These are phyloP conservation scores for Drosophila macrospina DNA, from an alignment of 2,888 invertebrate species.

Conservation along the genomic window DNA sequence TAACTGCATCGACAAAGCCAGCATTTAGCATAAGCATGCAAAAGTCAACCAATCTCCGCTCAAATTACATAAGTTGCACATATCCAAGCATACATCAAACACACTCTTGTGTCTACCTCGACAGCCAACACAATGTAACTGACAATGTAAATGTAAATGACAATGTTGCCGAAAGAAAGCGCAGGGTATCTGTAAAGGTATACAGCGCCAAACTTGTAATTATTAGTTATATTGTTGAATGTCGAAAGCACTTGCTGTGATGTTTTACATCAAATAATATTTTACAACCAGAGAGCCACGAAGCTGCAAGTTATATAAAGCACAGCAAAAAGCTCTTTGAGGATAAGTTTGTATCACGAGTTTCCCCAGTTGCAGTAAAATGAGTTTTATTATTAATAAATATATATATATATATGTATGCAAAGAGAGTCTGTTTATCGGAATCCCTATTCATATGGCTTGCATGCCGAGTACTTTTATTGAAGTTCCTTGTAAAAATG, in stretches of 20 bases:
- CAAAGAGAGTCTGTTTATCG: no score
- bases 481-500: not conserved
- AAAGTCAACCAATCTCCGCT: constrained; percentile 22
- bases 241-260: no score
- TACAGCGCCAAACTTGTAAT: no score
- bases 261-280: no score
- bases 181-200: not conserved
- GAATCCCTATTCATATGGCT: not conserved
- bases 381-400: not conserved
- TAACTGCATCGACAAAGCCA: constrained; percentile 49
- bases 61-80: constrained; percentile 31
- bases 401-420: no score
- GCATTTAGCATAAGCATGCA: constrained; percentile 52
- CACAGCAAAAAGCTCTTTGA: not conserved
- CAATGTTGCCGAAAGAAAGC: constrained; percentile 5
- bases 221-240: no score
- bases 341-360: not conserved
- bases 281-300: not conserved
- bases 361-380: not conserved
- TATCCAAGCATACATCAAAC: constrained; percentile 22
- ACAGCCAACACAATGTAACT: no score
- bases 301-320: not conserved
- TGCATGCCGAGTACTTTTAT: not conserved
- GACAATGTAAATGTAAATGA: no score
- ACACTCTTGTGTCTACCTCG: constrained; percentile 1